phyloP scores from a whole-genome alignment of 1,140 invertebrate species.

The Drosophila virilis region DNA sequence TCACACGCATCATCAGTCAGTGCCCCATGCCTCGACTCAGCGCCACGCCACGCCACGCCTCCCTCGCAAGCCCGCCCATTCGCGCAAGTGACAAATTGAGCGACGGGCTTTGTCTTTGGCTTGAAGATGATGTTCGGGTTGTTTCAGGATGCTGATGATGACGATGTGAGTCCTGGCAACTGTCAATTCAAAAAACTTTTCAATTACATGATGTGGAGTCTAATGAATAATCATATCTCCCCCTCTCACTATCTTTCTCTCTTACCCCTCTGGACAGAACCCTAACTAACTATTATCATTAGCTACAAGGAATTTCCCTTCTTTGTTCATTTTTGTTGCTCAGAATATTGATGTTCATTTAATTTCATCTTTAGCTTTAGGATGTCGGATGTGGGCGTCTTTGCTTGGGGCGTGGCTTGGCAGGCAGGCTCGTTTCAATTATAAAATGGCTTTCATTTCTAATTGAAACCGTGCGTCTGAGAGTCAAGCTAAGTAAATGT shows the following conservation, averaged over 20 bases:
- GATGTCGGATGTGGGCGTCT: constrained; percentile 1
- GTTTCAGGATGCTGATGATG: constrained; percentile 7
- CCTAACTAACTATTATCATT: constrained; percentile 21
- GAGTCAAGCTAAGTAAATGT: constrained; percentile 60
- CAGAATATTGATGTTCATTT: constrained; percentile 60
- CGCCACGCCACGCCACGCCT: constrained; percentile 25
- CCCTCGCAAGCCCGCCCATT: neutral
- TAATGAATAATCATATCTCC: constrained; percentile 64
- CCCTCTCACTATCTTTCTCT: no score
- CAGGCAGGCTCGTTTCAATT: constrained; percentile 60
- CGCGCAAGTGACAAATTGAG: constrained; percentile 65
- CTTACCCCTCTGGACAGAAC: neutral
- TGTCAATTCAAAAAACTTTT: constrained; percentile 58
- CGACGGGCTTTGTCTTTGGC: constrained; percentile 34
- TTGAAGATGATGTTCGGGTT: neutral
- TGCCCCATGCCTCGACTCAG: constrained; percentile 2
- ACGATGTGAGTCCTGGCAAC: constrained; percentile 35
- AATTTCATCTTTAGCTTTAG: constrained; percentile 4
- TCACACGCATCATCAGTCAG: constrained; percentile 71
- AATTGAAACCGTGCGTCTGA: constrained; percentile 60
- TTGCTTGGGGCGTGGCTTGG: constrained; percentile 9
- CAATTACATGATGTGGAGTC: constrained; percentile 60
- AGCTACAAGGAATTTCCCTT: neutral
- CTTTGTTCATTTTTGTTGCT: constrained; percentile 8
- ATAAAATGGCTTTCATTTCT: constrained; percentile 71